phyloP scores from a whole-genome alignment of 2,888 invertebrate genomes.

The Timema cristinae region DNA sequence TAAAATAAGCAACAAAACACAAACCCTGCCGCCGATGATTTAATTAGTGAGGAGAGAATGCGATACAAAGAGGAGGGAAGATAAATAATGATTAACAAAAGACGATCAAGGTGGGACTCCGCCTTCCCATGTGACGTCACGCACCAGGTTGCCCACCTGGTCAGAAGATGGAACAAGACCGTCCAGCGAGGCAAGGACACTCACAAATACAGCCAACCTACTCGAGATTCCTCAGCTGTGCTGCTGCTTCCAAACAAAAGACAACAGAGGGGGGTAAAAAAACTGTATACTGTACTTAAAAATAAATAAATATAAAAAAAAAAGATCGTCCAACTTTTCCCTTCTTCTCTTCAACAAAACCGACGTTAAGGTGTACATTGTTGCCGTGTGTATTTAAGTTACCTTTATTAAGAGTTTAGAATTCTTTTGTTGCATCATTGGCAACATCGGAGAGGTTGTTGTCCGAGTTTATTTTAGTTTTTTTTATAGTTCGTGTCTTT shows the following conservation, averaged over 20 bases:
- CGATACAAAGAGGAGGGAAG: too few relatives aligned
- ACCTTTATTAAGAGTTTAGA: constrained; percentile 12
- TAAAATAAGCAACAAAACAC: constrained; percentile 8
- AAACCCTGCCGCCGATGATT: constrained; percentile 11
- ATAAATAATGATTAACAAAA: constrained; percentile 1
- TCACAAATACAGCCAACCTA: too few relatives aligned
- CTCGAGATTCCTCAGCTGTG: constrained; percentile 11
- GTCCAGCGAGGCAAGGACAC: too few relatives aligned
- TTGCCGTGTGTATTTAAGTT: constrained; percentile 13
- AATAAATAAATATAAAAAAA: background rate
- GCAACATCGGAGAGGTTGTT: constrained; percentile 14
- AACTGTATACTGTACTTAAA: background rate
- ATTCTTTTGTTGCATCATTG: constrained; percentile 15
- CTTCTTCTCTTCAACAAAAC: constrained; percentile 4
- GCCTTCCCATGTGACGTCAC: constrained; percentile 3
- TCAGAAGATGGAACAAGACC: background rate
- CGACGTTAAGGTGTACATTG: background rate
- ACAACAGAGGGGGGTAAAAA: background rate
- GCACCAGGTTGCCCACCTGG: background rate
- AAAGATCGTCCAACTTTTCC: background rate
- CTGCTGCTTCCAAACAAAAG: background rate
- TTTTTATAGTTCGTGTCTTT: background rate
- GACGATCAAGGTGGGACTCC: constrained; percentile 5
- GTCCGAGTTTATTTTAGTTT: constrained; percentile 14
- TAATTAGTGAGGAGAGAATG: constrained; percentile 9